Evolutionary conservation across 2,797 vertebrate genomes (phyloP).

Genomic region (Dermochelys coriacea): DNA sequence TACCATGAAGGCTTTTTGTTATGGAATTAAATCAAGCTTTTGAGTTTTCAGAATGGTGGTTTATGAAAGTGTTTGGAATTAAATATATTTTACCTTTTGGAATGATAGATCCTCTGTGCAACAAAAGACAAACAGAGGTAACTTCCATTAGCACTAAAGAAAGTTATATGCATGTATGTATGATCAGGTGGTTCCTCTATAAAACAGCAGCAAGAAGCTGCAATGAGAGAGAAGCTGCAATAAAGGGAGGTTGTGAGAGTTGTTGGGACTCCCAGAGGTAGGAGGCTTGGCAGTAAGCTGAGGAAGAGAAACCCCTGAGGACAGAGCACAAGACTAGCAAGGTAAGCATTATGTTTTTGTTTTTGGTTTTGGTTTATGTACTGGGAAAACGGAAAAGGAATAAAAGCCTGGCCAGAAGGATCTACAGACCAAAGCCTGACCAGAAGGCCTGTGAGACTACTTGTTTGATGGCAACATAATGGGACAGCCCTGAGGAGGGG

Average conservation of each 20-base stretch:
- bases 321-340: background rate
- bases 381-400: background rate
- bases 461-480: background rate
- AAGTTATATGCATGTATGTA: background rate
- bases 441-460: background rate
- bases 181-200: background rate
- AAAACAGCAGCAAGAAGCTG: background rate
- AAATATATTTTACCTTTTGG: background rate
- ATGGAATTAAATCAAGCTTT: background rate
- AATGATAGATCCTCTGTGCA: background rate
- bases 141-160: background rate
- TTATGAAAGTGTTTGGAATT: background rate
- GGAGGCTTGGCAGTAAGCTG: background rate
- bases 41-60: background rate
- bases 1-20: background rate
- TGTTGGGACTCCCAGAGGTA: background rate
- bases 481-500: background rate
- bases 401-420: background rate
- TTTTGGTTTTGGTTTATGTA: background rate
- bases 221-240: background rate
- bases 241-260: background rate
- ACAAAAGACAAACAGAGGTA: background rate
- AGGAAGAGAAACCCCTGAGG: background rate
- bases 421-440: too few species aligned
- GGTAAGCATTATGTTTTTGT: background rate